A percentile compares a stretch with the other conserved stretches of the same genome.
Evolutionary conservation across 1,140 invertebrate species (phyloP).

Genomic region (Neodiprion fabricii): DNA sequence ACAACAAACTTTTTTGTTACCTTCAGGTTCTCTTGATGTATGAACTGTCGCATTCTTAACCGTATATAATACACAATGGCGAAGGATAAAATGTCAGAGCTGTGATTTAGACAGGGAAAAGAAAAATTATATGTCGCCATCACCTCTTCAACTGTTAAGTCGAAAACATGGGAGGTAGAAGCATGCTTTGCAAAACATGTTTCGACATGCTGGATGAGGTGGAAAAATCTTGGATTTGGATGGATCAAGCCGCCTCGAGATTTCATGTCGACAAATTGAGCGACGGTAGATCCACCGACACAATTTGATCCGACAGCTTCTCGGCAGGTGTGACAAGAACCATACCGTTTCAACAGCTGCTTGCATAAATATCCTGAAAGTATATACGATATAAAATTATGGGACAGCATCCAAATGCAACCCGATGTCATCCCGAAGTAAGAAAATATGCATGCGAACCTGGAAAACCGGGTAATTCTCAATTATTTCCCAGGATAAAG

Average conservation of each 20-base stretch:
- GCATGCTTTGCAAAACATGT: conserved; percentile 11
- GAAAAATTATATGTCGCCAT: conserved; percentile 4
- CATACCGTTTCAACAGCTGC: neutral
- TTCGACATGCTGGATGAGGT: conserved; percentile 14
- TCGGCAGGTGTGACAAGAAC: neutral
- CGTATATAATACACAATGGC: conserved; percentile 14
- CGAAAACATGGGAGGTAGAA: conserved; percentile 10
- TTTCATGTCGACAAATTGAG: conserved; percentile 16
- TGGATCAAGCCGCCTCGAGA: conserved; percentile 9
- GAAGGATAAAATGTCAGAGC: conserved; percentile 16
- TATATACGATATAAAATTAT: neutral
- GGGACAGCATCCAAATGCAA: neutral
- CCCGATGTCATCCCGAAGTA: neutral
- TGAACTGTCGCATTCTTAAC: conserved; percentile 16
- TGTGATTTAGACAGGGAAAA: conserved; percentile 20
- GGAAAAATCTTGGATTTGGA: conserved; percentile 16
- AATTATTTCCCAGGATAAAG: conserved; percentile 7
- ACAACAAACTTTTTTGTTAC: conserved; percentile 14
- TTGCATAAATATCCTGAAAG: conserved; percentile 9
- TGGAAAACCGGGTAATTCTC: no score
- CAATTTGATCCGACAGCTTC: neutral
- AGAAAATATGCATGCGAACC: neutral
- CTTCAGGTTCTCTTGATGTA: conserved; percentile 22
- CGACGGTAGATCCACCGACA: neutral
- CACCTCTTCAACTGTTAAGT: conserved; percentile 11